phyloP scores from a whole-genome alignment of 2,113 vertebrate genomes.

The Heterotilapia buettikoferi region DNA sequence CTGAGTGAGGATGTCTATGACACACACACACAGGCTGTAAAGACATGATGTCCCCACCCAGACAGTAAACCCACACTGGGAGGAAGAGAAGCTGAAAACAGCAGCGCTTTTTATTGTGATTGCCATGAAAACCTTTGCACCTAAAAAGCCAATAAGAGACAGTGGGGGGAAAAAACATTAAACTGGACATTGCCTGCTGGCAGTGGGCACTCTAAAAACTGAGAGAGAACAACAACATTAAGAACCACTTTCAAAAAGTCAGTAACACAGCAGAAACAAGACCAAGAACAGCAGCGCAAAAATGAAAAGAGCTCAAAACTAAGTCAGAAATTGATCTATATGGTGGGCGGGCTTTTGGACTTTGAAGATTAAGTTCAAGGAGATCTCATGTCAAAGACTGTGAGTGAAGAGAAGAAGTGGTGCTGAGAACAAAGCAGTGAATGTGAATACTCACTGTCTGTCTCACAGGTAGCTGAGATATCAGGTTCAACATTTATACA shows the following conservation, averaged over 20 bases:
- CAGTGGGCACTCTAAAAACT: not conserved
- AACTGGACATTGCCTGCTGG: not conserved
- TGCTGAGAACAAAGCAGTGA: not conserved
- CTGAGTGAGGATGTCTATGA: not conserved
- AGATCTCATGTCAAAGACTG: not conserved
- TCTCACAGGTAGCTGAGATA: not conserved
- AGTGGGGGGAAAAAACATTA: accelerated
- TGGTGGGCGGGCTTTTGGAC: not conserved
- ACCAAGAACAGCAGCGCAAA: not conserved
- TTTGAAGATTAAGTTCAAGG: not conserved
- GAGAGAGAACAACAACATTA: not conserved
- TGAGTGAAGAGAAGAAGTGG: not conserved
- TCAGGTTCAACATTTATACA: not conserved
- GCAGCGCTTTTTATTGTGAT: not conserved
- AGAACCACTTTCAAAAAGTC: not conserved
- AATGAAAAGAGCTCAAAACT: not conserved
- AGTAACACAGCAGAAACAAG: not conserved
- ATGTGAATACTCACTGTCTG: not conserved
- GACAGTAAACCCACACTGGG: not conserved
- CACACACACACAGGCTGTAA: not conserved
- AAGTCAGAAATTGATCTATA: not conserved
- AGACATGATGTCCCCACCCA: not conserved
- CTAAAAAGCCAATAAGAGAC: not conserved
- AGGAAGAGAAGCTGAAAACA: not conserved
- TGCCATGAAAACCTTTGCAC: not conserved